Conservation (phyloP, 2,888 invertebrate genomes). For the Tetranychus piercei region DNA sequence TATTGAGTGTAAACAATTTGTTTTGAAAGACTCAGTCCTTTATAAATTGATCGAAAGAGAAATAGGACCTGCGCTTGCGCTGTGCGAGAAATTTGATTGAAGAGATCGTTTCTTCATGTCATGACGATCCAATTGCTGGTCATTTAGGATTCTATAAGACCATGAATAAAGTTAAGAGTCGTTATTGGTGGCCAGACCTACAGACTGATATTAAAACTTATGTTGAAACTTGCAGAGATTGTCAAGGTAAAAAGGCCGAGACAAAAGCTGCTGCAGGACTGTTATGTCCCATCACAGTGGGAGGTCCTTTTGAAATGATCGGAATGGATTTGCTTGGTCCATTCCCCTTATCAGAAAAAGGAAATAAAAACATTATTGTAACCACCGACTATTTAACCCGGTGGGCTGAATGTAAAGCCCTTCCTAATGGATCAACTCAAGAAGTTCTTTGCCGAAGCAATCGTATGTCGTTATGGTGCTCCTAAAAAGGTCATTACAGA, state of each 20-base stretch:
- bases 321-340: constrained; percentile 22
- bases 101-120: neutral
- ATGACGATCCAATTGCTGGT: neutral
- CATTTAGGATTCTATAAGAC: constrained; percentile 9
- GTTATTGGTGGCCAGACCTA: constrained; percentile 5
- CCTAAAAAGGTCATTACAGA: neutral
- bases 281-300: neutral
- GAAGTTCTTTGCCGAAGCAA: constrained; percentile 22
- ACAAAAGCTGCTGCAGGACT: neutral
- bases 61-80: neutral
- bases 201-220: neutral
- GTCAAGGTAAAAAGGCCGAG: neutral
- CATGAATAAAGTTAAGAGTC: neutral
- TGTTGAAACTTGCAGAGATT: neutral
- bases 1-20: neutral
- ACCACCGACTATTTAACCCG: constrained; percentile 23
- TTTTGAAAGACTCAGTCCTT: neutral
- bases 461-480: constrained; percentile 24
- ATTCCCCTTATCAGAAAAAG: constrained; percentile 18
- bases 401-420: constrained; percentile 23
- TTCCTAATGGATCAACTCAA: constrained; percentile 22
- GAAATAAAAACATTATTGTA: constrained; percentile 24
- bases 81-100: neutral
- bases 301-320: constrained; percentile 9
- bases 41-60: neutral